phyloP scores from a whole-genome alignment of 2,113 vertebrate genomes.

The Pluvialis apricaria region DNA sequence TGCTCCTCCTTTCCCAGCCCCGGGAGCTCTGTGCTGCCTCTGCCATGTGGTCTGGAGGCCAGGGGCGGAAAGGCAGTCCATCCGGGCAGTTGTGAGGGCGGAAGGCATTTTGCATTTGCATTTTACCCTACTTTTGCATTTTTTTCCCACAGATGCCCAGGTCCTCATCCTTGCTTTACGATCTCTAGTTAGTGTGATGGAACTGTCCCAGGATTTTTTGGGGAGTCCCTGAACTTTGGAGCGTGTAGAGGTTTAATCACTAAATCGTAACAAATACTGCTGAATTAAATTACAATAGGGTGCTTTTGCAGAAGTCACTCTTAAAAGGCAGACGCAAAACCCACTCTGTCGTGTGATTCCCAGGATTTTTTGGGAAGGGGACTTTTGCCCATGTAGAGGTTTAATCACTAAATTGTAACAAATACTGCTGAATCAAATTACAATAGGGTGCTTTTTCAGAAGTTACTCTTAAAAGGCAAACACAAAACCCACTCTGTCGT shows the following conservation, averaged over 20 bases:
- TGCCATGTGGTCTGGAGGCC: not conserved
- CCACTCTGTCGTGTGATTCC: not conserved
- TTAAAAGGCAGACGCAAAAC: not conserved
- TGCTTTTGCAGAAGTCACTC: not conserved
- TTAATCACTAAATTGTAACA: not conserved
- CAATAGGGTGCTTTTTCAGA: not conserved
- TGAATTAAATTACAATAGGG: not conserved
- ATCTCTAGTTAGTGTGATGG: not conserved
- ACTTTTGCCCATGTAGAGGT: not conserved
- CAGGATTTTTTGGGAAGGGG: not conserved
- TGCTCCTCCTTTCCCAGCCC: not conserved
- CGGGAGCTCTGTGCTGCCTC: fast-evolving
- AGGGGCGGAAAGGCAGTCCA: fast-evolving
- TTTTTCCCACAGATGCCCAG: not conserved
- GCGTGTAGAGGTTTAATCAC: not conserved
- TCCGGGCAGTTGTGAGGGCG: not conserved
- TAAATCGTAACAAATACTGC: not conserved
- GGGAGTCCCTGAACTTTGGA: not conserved
- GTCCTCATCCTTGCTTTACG: not conserved
- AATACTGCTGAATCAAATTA: not conserved
- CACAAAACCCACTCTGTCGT: not conserved
- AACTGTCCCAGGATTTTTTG: not conserved
- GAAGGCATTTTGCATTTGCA: not conserved
- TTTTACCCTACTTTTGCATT: not conserved
- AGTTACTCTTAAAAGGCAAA: not conserved